Evolutionary conservation across 2,888 invertebrate species (phyloP).

Genomic region (Patella depressa): DNA sequence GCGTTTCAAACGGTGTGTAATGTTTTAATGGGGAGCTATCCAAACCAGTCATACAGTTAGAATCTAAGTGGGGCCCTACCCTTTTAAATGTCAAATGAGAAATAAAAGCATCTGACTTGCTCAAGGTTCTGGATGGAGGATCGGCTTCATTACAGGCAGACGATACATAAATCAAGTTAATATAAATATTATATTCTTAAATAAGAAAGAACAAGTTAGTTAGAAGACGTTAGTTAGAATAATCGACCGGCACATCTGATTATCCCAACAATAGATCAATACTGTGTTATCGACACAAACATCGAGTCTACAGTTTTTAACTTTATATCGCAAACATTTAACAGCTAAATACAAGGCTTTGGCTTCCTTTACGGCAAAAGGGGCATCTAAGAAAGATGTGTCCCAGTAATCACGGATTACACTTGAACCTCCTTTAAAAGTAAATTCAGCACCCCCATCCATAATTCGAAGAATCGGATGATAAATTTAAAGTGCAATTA

Average conservation of each 20-base stretch:
- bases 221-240: not conserved
- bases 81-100: not conserved
- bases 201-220: not conserved
- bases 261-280: no score
- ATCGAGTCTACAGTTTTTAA: no score
- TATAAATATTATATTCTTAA: not conserved
- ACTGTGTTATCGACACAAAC: no score
- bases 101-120: not conserved
- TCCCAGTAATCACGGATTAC: no score
- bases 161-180: not conserved
- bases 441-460: no score
- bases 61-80: not conserved
- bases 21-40: not conserved
- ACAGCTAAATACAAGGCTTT: no score
- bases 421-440: no score
- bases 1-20: not conserved
- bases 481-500: no score
- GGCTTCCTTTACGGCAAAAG: no score
- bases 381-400: no score
- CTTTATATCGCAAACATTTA: no score
- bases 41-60: not conserved
- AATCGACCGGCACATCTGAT: not conserved
- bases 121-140: not conserved
- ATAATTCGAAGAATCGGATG: no score
- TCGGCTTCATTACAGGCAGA: not conserved